phyloP scores from a whole-genome alignment of 2,113 vertebrate species.

The Tor tambroides region DNA sequence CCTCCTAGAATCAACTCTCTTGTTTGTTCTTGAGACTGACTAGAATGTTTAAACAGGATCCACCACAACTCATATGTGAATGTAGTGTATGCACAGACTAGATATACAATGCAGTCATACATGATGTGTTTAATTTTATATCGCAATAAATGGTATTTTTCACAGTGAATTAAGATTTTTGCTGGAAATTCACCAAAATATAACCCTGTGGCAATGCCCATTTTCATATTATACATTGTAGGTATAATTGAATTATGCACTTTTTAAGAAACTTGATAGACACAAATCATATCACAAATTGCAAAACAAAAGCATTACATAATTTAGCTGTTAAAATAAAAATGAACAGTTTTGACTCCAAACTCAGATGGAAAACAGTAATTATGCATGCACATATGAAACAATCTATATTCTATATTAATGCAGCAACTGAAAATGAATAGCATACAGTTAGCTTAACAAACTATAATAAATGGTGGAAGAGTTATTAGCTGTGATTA shows the following conservation, averaged over 20 bases:
- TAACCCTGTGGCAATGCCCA: not conserved
- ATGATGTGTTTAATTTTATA: too few species aligned
- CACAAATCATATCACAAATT: not conserved
- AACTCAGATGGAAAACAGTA: not conserved
- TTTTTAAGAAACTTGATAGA: not conserved
- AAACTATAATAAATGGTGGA: not conserved
- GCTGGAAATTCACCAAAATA: not conserved
- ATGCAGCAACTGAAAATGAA: not conserved
- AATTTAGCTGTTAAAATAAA: not conserved
- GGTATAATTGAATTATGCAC: not conserved
- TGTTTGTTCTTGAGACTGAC: slow-evolving; percentile 42
- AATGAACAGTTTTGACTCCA: not conserved
- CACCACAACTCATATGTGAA: not conserved
- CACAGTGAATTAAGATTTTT: not conserved
- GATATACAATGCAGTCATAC: not conserved
- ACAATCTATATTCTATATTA: not conserved
- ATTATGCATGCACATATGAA: too few species aligned
- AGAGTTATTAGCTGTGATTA: not conserved
- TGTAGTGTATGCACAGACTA: not conserved
- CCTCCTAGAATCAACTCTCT: slow-evolving; percentile 30
- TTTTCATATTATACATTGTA: not conserved
- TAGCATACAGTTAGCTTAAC: not conserved
- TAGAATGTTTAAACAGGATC: slow-evolving; percentile 29
- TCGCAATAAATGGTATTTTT: not conserved
- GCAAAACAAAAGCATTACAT: not conserved